Evolutionary conservation across 37 sponge, comb jelly and placozoan genomes (phyloP).

Genomic region (Ianthella basta): DNA sequence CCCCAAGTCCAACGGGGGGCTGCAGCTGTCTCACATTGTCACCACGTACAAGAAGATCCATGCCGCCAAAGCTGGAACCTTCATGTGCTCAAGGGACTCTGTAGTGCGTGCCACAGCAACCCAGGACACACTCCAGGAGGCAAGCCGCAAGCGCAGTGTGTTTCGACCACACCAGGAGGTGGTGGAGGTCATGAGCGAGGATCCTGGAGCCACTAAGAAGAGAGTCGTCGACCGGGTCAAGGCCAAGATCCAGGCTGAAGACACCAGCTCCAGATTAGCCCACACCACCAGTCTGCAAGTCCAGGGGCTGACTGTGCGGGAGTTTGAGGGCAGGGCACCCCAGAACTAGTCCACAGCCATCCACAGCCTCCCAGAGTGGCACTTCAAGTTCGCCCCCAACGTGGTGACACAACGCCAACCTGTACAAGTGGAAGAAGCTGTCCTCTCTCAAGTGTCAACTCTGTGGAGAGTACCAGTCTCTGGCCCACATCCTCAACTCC

Average conservation of each 20-base stretch:
- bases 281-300: not conserved
- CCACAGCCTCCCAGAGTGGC: not conserved
- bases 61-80: not conserved
- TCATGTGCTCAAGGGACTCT: not conserved
- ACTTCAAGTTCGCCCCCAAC: slow-evolving; percentile 33
- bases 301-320: not conserved
- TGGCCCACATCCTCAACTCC: too few relatives aligned
- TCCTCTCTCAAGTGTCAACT: too few relatives aligned
- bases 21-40: not conserved
- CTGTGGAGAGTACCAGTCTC: too few relatives aligned
- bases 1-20: slow-evolving; percentile 19
- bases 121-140: too few relatives aligned
- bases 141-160: too few relatives aligned
- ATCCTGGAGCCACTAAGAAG: too few relatives aligned
- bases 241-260: not conserved
- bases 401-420: slow-evolving; percentile 32
- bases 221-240: not conserved
- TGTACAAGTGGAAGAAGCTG: slow-evolving; percentile 2
- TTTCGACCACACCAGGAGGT: too few relatives aligned
- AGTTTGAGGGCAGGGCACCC: not conserved
- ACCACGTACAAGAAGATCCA: slow-evolving; percentile 22
- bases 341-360: not conserved
- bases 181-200: too few relatives aligned
- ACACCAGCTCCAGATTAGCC: not conserved
- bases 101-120: not conserved